Conservation (phyloP, 2,888 invertebrate species). For the Petrolisthes manimaculis region DNA sequence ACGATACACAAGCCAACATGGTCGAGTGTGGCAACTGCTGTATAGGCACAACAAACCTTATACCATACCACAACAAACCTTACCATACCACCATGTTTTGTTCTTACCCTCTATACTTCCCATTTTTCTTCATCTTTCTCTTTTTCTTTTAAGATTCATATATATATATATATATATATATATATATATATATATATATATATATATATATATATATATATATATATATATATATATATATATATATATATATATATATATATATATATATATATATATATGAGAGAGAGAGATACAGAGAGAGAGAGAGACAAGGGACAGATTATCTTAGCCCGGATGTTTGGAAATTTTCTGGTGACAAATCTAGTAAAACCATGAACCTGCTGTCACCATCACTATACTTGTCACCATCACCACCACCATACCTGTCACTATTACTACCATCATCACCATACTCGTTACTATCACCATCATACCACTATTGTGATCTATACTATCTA, state of each 20-base stretch:
- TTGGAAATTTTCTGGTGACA: background rate
- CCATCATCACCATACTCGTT: no score
- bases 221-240: background rate
- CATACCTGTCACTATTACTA: background rate
- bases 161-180: constrained; percentile 7
- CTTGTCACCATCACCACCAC: background rate
- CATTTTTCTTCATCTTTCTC: background rate
- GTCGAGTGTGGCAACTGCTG: background rate
- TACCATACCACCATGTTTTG: background rate
- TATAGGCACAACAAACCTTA: background rate
- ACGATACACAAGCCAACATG: background rate
- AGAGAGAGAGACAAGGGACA: constrained; percentile 29
- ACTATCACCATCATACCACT: background rate
- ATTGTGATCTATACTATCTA: background rate
- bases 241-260: background rate
- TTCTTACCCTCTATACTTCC: background rate
- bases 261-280: background rate
- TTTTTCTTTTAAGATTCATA: background rate
- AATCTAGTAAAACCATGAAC: background rate
- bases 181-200: constrained; percentile 7
- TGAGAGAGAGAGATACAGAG: constrained; percentile 37
- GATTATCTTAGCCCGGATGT: background rate
- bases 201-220: constrained; percentile 1
- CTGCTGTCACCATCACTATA: background rate
- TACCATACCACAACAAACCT: background rate